A percentile compares a stretch with the other conserved stretches of the same genome.
Conservation (phyloP, 2,113 vertebrate species). For the Saguinus imperator region DNA sequence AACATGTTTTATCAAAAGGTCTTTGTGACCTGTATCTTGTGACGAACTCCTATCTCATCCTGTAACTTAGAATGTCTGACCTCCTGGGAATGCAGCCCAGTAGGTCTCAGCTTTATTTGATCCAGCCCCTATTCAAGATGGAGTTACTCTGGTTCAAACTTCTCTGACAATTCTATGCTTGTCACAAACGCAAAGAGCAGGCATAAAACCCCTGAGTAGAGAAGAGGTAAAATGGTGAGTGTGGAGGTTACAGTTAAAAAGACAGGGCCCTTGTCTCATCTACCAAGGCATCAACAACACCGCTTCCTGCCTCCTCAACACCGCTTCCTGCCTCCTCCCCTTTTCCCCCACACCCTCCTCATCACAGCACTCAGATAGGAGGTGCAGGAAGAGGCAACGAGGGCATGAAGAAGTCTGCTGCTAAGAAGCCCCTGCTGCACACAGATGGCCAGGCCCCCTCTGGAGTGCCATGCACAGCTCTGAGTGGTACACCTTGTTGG, state of each 20-base stretch:
- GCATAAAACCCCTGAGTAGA: neutral
- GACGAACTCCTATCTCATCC: too few species aligned
- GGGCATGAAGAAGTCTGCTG: neutral
- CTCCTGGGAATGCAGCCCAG: too few species aligned
- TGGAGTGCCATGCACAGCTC: neutral
- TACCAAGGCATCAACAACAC: neutral
- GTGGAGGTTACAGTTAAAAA: neutral
- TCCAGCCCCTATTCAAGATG: too few species aligned
- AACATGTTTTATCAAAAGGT: too few species aligned
- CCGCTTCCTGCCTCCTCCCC: neutral
- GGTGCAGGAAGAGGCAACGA: neutral
- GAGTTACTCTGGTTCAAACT: too few species aligned
- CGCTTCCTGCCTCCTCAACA: neutral
- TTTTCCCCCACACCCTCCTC: neutral
- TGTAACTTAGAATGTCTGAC: too few species aligned
- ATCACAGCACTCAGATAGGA: neutral
- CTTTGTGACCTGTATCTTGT: too few species aligned
- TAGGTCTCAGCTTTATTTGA: too few species aligned
- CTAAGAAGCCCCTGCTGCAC: neutral
- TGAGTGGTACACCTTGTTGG: neutral
- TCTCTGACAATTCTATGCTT: neutral
- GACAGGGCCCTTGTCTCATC: neutral
- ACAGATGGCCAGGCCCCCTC: neutral
- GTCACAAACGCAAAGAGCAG: neutral
- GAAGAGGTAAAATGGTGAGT: neutral